These are phyloP conservation scores for Edolisoma coerulescens DNA, from an alignment of 2,113 vertebrate species.

Conservation along the genomic window DNA sequence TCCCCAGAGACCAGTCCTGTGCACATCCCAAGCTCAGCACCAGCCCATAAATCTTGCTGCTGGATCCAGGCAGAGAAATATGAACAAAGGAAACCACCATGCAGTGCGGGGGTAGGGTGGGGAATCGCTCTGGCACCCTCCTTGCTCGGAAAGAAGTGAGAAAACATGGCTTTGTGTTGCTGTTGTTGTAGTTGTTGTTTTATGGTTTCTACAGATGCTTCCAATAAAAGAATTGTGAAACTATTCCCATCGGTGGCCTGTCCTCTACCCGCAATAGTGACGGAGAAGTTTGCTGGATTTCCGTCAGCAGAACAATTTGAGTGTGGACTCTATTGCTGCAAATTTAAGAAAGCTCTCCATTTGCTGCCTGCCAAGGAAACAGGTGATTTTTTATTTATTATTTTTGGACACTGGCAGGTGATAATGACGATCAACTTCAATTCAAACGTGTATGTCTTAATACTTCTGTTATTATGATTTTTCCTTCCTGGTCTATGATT, in stretches of 20 bases:
- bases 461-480: neutral
- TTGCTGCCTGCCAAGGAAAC: slow-evolving; percentile 15
- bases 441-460: neutral
- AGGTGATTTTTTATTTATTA: neutral
- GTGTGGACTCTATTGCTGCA: neutral
- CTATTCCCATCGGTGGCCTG: slow-evolving; percentile 46
- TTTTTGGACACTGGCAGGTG: neutral
- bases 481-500: neutral
- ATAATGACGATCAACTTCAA: neutral
- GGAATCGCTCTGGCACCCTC: slow-evolving; percentile 32
- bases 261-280: slow-evolving; percentile 16
- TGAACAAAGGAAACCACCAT: slow-evolving; percentile 59
- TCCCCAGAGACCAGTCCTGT: neutral
- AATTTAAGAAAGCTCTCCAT: neutral
- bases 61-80: slow-evolving; percentile 57
- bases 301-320: slow-evolving; percentile 11
- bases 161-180: slow-evolving; percentile 61
- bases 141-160: slow-evolving; percentile 48
- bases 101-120: neutral
- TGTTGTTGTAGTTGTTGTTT: slow-evolving; percentile 57
- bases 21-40: slow-evolving; percentile 1
- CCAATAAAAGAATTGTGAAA: slow-evolving; percentile 64
- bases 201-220: slow-evolving; percentile 65
- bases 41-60: slow-evolving; percentile 47
- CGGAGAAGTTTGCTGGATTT: slow-evolving; percentile 14